phyloP scores from a whole-genome alignment of 2,888 invertebrate species.

The Synergus umbraculus region DNA sequence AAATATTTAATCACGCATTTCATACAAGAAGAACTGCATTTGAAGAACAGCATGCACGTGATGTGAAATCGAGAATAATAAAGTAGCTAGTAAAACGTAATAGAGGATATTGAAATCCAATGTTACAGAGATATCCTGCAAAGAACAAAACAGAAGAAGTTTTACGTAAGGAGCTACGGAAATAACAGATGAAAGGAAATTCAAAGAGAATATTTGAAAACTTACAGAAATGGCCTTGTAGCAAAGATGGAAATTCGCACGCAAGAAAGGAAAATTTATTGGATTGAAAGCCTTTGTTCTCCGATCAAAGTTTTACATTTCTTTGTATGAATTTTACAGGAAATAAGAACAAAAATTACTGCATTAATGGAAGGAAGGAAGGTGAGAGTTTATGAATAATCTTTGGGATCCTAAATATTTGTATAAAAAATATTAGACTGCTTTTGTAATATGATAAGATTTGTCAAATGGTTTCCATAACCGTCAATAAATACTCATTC shows the following conservation, averaged over 20 bases:
- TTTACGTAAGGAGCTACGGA: not conserved
- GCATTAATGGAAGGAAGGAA: too few relatives aligned
- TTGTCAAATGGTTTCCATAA: too few relatives aligned
- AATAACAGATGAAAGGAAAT: not conserved
- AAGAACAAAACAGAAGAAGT: not conserved
- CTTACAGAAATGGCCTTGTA: not conserved
- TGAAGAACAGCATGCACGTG: not conserved
- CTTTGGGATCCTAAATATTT: too few relatives aligned
- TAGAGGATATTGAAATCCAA: not conserved
- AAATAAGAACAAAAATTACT: too few relatives aligned
- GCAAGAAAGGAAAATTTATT: not conserved
- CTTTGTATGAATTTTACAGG: not conserved
- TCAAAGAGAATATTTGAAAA: not conserved
- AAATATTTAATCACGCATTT: not conserved
- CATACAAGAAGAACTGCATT: not conserved
- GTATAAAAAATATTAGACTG: too few relatives aligned
- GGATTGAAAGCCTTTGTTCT: not conserved
- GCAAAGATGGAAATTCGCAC: not conserved
- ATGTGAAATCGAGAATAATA: not conserved
- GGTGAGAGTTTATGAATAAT: too few relatives aligned
- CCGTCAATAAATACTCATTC: too few relatives aligned
- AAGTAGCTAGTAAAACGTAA: too few relatives aligned
- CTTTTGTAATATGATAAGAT: too few relatives aligned
- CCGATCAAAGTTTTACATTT: not conserved
- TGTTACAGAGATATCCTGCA: not conserved